A percentile compares a stretch with the other conserved stretches of the same genome.
These are phyloP conservation scores for Homarus gammarus DNA, from an alignment of 2,888 invertebrate species.

Conservation along the genomic window DNA sequence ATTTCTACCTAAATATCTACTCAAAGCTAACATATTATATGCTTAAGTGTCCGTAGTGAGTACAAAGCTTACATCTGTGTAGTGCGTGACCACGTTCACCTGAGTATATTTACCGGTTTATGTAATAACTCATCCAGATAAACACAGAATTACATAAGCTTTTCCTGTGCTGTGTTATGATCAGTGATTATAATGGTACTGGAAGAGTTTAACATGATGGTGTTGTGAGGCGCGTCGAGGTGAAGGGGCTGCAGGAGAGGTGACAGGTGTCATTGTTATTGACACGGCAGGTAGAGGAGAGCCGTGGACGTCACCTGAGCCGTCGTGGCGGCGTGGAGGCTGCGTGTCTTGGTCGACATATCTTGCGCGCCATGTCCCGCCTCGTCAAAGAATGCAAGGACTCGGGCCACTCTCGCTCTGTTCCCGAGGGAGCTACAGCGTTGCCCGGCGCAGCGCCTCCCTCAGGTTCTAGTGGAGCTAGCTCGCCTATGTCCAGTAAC, in stretches of 20 bases:
- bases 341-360: not conserved
- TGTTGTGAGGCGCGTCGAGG: conserved; percentile 7
- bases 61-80: no score
- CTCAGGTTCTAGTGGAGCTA: conserved; percentile 53
- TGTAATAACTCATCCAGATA: no score
- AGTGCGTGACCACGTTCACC: no score
- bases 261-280: conserved; percentile 23
- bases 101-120: not conserved
- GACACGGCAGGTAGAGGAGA: not conserved
- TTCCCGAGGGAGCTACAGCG: conserved; percentile 50
- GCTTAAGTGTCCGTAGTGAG: not conserved
- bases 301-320: conserved; percentile 5
- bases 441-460: conserved; percentile 32
- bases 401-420: conserved; percentile 59
- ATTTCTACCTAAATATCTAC: not conserved
- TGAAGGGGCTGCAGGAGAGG: not conserved
- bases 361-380: conserved; percentile 58
- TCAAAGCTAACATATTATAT: not conserved
- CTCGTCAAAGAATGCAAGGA: conserved; percentile 52
- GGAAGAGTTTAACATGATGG: not conserved
- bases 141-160: no score
- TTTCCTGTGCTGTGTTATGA: not conserved
- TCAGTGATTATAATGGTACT: not conserved
- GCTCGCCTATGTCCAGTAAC: conserved; percentile 73
- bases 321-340: conserved; percentile 6